phyloP scores from a whole-genome alignment of 2,113 vertebrate species.

The Trogon melanurus region DNA sequence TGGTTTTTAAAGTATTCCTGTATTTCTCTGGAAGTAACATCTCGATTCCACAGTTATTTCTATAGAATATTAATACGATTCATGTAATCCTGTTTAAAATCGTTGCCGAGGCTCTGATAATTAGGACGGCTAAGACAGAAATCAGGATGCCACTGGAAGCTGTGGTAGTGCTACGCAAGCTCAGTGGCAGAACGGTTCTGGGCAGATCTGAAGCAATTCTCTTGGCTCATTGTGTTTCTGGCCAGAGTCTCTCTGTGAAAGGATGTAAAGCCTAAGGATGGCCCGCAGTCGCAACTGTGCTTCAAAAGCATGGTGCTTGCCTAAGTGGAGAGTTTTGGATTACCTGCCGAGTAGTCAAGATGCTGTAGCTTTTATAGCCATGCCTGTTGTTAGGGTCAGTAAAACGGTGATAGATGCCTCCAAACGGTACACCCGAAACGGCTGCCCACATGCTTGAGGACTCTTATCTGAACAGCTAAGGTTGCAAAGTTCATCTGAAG shows the following conservation, averaged over 20 bases:
- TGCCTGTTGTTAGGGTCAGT: not conserved
- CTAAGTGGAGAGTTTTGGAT: not conserved
- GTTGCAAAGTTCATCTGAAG: not conserved
- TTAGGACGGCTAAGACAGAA: not conserved
- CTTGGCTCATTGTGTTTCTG: not conserved
- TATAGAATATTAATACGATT: not conserved
- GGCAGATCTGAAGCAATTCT: not conserved
- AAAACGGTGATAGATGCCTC: not conserved
- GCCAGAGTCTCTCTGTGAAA: not conserved
- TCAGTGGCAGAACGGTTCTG: not conserved
- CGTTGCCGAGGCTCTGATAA: not conserved
- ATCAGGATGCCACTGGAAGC: not conserved
- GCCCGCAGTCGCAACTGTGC: not conserved
- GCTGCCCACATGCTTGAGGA: rapidly evolving
- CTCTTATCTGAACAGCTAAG: not conserved
- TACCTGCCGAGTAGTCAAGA: not conserved
- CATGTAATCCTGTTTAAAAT: not conserved
- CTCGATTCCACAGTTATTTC: not conserved
- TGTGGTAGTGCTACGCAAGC: not conserved
- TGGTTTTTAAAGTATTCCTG: not conserved
- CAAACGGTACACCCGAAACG: rapidly evolving
- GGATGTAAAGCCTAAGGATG: not conserved
- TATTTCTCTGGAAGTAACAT: not conserved
- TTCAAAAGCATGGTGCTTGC: not conserved
- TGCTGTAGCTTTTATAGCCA: not conserved